Conservation (phyloP, 2,113 vertebrate genomes). For the Riparia riparia region DNA sequence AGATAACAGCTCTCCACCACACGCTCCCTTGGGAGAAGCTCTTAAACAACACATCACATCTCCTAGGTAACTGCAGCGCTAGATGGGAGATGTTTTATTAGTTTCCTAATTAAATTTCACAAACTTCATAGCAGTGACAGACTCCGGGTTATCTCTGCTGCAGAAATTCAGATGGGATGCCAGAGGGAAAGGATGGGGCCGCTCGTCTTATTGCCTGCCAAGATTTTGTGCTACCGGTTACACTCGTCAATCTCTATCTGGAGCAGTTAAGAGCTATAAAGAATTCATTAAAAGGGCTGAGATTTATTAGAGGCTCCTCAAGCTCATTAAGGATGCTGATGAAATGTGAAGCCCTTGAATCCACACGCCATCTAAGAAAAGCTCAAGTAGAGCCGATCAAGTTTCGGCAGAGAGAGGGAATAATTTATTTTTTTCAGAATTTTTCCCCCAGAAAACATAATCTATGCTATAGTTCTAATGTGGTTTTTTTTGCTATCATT, state of each 20-base stretch:
- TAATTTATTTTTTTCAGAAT: fast-evolving
- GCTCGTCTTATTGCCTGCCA: conserved; percentile 75
- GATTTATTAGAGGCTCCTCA: conserved; percentile 72
- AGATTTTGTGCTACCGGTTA: conserved; percentile 71
- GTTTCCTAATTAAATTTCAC: conserved; percentile 66
- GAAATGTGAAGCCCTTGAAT: conserved; percentile 27
- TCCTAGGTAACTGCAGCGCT: conserved; percentile 20
- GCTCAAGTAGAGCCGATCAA: background rate
- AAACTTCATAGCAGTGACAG: conserved; percentile 42
- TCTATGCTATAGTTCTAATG: background rate
- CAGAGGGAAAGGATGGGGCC: conserved; percentile 71
- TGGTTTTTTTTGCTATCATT: background rate
- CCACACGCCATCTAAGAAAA: background rate
- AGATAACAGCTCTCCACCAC: background rate
- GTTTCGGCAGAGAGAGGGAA: background rate
- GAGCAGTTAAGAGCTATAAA: conserved; percentile 76
- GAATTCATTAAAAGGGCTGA: conserved; percentile 74
- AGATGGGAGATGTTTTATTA: conserved; percentile 30
- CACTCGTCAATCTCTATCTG: conserved; percentile 72
- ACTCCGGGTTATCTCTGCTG: conserved; percentile 30
- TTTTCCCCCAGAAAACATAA: background rate
- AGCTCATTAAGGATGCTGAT: conserved; percentile 48
- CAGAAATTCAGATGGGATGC: conserved; percentile 55
- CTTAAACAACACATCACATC: background rate
- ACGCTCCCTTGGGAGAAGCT: background rate